Conservation (phyloP, 2,113 vertebrate species). For the Dendrocopos noguchii region DNA sequence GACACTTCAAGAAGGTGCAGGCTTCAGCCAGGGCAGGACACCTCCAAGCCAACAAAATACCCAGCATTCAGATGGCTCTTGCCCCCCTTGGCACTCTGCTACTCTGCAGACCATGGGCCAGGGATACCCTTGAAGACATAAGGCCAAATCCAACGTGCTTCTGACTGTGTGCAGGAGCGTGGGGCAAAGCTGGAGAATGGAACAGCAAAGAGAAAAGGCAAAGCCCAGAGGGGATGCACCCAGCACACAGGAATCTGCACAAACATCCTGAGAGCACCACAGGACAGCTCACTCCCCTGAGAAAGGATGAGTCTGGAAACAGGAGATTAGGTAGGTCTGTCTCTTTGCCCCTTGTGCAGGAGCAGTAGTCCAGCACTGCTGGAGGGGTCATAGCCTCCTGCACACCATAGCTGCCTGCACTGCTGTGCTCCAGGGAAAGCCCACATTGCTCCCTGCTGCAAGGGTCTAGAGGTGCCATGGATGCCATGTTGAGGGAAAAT, state of each 20-base stretch:
- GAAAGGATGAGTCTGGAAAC: neutral
- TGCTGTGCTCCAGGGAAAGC: too few species aligned
- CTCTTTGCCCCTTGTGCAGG: neutral
- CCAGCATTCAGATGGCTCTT: neutral
- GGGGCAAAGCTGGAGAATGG: neutral
- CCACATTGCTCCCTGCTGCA: accelerated
- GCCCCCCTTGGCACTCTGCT: accelerated
- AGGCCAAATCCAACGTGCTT: neutral
- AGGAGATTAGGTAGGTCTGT: neutral
- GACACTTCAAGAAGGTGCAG: accelerated
- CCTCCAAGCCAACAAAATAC: neutral
- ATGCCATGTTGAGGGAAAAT: accelerated
- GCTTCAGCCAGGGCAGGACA: neutral
- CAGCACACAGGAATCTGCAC: accelerated
- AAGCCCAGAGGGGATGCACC: neutral
- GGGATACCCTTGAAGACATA: neutral
- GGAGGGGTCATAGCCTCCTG: neutral
- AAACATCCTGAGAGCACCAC: accelerated
- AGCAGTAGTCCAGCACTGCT: neutral
- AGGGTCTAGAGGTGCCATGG: neutral
- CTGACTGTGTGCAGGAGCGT: neutral
- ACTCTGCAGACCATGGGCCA: neutral
- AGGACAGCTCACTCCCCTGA: accelerated
- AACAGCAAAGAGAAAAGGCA: neutral
- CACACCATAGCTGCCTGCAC: neutral